Conservation (phyloP, 2,797 vertebrate genomes). For the Sardinella longiceps region DNA sequence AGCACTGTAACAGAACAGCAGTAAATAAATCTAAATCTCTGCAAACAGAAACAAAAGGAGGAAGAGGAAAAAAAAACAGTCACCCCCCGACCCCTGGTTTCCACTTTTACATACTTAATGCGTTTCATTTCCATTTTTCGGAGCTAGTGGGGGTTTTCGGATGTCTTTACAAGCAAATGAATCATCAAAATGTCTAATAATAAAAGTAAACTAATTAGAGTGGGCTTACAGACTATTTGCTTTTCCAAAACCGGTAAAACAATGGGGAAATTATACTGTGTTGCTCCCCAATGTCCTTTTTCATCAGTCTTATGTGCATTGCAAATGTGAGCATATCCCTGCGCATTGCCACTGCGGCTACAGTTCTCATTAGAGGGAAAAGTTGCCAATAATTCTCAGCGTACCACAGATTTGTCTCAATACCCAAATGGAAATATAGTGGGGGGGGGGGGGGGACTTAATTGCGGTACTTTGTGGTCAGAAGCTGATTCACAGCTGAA, state of each 20-base stretch:
- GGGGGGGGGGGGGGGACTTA: neutral
- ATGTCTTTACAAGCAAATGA: conserved; percentile 53
- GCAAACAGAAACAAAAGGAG: conserved; percentile 50
- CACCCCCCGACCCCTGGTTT: neutral
- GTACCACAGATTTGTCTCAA: conserved; percentile 23
- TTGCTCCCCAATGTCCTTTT: conserved; percentile 40
- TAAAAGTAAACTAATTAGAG: conserved; percentile 54
- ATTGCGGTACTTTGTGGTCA: conserved; percentile 13
- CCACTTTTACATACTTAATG: conserved; percentile 18
- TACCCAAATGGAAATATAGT: neutral
- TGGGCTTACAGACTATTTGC: conserved; percentile 50
- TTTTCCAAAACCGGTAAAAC: conserved; percentile 52
- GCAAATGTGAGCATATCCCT: conserved; percentile 43
- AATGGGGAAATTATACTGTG: conserved; percentile 36
- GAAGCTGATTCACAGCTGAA: neutral
- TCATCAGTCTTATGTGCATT: conserved; percentile 42
- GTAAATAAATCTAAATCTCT: conserved; percentile 50
- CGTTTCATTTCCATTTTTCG: neutral
- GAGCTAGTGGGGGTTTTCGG: conserved; percentile 42
- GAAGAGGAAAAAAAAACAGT: conserved; percentile 45
- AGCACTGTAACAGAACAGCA: conserved; percentile 42
- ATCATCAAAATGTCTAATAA: conserved; percentile 53
- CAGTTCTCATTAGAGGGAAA: conserved; percentile 32
- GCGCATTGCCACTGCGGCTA: conserved; percentile 28
- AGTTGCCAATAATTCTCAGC: conserved; percentile 20